Conservation (phyloP, 1,140 invertebrate species). For the Rhagoletis pomonella region DNA sequence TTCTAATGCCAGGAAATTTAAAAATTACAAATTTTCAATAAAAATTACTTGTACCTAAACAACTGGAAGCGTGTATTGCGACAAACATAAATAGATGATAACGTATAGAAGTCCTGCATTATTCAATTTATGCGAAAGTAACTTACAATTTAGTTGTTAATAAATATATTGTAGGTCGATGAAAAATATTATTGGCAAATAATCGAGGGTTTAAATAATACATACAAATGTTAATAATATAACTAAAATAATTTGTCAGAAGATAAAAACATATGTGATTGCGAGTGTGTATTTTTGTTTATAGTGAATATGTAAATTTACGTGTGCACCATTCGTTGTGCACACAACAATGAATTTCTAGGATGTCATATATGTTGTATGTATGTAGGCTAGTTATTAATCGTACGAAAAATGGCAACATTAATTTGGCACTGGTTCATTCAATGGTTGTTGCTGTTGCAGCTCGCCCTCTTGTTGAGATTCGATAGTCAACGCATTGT, state of each 20-base stretch:
- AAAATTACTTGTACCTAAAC: not conserved
- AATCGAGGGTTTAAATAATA: too few relatives aligned
- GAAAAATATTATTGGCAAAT: too few relatives aligned
- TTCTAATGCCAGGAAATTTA: not conserved
- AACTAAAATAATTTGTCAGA: too few relatives aligned
- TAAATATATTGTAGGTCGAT: too few relatives aligned
- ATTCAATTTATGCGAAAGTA: too few relatives aligned
- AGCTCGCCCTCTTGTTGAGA: not conserved
- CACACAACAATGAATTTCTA: not conserved
- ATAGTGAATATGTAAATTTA: too few relatives aligned
- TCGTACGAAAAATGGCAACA: not conserved
- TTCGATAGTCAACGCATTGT: not conserved
- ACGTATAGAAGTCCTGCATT: not conserved
- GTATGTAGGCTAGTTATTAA: not conserved
- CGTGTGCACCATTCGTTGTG: not conserved
- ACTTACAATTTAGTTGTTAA: too few relatives aligned
- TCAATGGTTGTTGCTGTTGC: not conserved
- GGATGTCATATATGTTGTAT: not conserved
- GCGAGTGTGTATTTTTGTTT: too few relatives aligned
- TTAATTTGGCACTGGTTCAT: conserved; percentile 21
- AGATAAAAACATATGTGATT: too few relatives aligned
- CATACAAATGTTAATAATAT: too few relatives aligned
- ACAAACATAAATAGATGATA: not conserved
- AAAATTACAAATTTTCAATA: not conserved
- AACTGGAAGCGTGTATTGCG: not conserved